Evolutionary conservation across 2,797 vertebrate species (phyloP), one percentile per base, ranked within the genome.

Genomic region (Platalea minor): DNA sequence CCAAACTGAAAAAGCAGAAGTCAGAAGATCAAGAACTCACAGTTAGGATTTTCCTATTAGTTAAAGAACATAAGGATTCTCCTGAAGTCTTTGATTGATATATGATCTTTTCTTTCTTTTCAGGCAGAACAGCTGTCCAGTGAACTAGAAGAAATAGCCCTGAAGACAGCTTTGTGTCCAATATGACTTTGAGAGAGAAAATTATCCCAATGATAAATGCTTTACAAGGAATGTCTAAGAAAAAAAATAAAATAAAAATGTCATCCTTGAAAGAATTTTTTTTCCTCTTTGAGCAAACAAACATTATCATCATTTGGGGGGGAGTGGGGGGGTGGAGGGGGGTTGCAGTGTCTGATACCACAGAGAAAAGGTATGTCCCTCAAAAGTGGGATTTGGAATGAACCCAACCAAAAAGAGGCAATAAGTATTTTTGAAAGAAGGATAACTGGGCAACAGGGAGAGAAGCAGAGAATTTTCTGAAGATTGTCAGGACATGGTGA

Each of bases 111-210:
- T 83, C 75, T 89, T 94, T 89, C 95, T 96, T 97, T 96, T 94
- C 94, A 96, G 89, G 90, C 94, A 93, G 85, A 96, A 95, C 84
- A 94, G 95, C 92, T 93, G 95, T 95, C 96, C 95, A 94, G 84
- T 87, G 96, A 97, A 91, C 90, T 96, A 95, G 96, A 95, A 96
- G 94, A 95, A 97, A 96, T 65, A 95, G 88, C 93, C 92, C 95
- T 5, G 78, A 95, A 97, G 93, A 96, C 94, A 96, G 88, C 72
- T 95, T 92, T 95, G 90, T 94, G 48, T 95, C 92, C 83, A 81
- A 95, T 89, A 93, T 9, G 72, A 96, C 92, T 95, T 79, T 95
- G 90, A 92, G 90, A 95, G 33, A 33, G 53, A 95, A 97, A 92
- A 97, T 95, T 95, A 95, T 82, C 77, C 56, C 85, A 96, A 13